Evolutionary conservation across 2,888 invertebrate species (phyloP).

Genomic region (Tenodera sinensis): DNA sequence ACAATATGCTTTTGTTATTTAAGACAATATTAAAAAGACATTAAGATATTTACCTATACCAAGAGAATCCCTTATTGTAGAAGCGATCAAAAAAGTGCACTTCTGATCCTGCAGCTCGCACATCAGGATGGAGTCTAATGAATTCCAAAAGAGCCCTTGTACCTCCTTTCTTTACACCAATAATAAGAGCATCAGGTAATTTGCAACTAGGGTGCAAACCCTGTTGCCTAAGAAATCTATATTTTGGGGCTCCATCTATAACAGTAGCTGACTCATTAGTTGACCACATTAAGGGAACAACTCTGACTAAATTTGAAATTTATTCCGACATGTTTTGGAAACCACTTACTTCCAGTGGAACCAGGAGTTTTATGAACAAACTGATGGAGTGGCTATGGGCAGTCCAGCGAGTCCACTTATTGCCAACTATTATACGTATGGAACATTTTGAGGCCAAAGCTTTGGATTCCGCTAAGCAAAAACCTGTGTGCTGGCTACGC

Average conservation of each 20-base stretch:
- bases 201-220: constrained; percentile 65
- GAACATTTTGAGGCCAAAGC: no score
- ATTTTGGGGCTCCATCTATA: constrained; percentile 58
- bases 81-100: constrained; percentile 86
- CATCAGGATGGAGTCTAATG: constrained; percentile 79
- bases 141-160: constrained; percentile 91
- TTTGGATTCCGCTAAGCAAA: no score
- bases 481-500: no score
- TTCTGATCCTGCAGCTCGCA: constrained; percentile 88
- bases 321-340: no score
- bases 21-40: neutral
- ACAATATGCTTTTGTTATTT: neutral
- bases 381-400: no score
- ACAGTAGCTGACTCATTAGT: constrained; percentile 26
- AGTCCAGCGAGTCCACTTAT: no score
- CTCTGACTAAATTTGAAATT: no score
- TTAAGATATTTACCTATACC: constrained; percentile 63
- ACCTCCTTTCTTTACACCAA: constrained; percentile 93
- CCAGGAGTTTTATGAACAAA: no score
- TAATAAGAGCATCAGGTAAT: constrained; percentile 84
- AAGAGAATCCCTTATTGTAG: constrained; percentile 73
- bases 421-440: no score
- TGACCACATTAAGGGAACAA: constrained; percentile 30
- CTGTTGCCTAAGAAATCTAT: constrained; percentile 63
- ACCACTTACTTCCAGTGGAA: no score